Evolutionary conservation across 1,140 invertebrate genomes (phyloP).

Genomic region (Drosophila simulans): DNA sequence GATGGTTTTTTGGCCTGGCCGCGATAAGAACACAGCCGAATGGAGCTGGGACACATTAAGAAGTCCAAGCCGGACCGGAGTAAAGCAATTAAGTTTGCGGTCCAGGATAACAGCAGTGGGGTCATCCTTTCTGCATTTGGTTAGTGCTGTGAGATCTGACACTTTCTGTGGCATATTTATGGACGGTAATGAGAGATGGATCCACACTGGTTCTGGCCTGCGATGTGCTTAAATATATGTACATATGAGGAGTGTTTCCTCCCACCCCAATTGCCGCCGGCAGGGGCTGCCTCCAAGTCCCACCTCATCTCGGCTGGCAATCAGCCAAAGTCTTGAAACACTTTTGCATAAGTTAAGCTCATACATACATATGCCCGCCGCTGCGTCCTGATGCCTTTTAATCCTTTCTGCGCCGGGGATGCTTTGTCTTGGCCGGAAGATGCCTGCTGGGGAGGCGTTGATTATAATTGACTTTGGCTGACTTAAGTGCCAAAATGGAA

Average conservation of each 20-base stretch:
- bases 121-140: constrained; percentile 33
- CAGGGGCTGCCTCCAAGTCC: background rate
- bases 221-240: background rate
- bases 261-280: constrained; percentile 8
- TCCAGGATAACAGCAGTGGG: constrained; percentile 29
- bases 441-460: constrained; percentile 43
- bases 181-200: constrained; percentile 46
- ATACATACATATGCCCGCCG: constrained; percentile 25
- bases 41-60: constrained; percentile 50
- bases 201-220: background rate
- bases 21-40: constrained; percentile 60
- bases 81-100: constrained; percentile 77
- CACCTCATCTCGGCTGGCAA: constrained; percentile 47
- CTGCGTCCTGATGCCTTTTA: constrained; percentile 52
- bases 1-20: constrained; percentile 64
- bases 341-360: constrained; percentile 66
- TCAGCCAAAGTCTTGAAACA: constrained; percentile 73
- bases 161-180: constrained; percentile 52
- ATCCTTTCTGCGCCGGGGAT: constrained; percentile 59
- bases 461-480: constrained; percentile 82
- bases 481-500: constrained; percentile 80
- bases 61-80: constrained; percentile 41
- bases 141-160: constrained; percentile 33
- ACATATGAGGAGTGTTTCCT: background rate
- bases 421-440: constrained; percentile 41